phyloP scores from a whole-genome alignment of 2,888 invertebrate genomes.

The Perdita meconis region DNA sequence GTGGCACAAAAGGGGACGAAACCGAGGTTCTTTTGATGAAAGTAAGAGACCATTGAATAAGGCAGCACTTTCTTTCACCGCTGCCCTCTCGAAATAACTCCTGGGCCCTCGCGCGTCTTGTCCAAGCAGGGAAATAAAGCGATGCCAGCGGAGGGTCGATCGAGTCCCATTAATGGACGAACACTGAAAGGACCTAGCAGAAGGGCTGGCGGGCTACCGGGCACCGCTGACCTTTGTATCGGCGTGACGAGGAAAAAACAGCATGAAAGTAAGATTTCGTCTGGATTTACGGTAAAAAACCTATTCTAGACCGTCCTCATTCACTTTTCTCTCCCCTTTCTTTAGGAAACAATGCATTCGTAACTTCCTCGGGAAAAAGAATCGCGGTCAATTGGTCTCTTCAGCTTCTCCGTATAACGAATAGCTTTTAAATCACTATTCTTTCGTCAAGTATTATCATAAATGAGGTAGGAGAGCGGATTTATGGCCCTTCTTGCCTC shows the following conservation, averaged over 20 bases:
- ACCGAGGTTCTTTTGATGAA: conserved; percentile 46
- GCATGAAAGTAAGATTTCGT: conserved; percentile 51
- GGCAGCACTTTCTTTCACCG: conserved; percentile 62
- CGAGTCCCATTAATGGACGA: conserved; percentile 76
- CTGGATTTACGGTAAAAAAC: conserved; percentile 38
- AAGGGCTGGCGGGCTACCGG: conserved; percentile 65
- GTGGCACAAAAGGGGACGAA: conserved; percentile 28
- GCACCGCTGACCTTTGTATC: conserved; percentile 71
- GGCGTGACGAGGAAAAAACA: conserved; percentile 63
- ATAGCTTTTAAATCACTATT: not conserved
- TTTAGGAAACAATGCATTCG: conserved; percentile 26
- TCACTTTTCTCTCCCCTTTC: conserved; percentile 3
- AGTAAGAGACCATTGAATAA: conserved; percentile 61
- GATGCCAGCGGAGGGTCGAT: conserved; percentile 70
- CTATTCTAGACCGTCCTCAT: conserved; percentile 28
- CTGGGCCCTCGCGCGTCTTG: conserved; percentile 67
- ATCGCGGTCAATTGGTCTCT: conserved; percentile 16
- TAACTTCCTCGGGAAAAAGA: not conserved
- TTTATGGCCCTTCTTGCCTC: no score
- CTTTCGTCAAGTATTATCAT: not conserved
- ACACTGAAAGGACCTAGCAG: conserved; percentile 65
- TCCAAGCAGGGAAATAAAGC: conserved; percentile 70
- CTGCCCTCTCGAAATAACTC: conserved; percentile 63
- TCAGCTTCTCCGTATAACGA: not conserved
- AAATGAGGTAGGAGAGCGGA: no score